A percentile compares a stretch with the other conserved stretches of the same genome.
phyloP scores from a whole-genome alignment of 1,140 invertebrate genomes.

The Pectinophora gossypiella region DNA sequence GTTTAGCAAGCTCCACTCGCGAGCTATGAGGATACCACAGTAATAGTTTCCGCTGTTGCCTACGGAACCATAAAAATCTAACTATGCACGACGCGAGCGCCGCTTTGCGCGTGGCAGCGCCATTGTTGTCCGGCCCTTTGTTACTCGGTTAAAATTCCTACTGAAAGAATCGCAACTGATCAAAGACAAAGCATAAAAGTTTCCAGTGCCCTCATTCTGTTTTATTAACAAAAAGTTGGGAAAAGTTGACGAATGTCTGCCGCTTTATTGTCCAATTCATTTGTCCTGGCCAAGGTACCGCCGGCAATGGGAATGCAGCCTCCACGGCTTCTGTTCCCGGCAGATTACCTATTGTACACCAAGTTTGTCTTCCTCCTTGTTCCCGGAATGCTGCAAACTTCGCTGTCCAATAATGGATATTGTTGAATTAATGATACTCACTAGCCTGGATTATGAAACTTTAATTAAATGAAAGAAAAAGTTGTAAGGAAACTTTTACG shows the following conservation, averaged over 20 bases:
- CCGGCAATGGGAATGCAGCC: conserved; percentile 55
- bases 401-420: conserved; percentile 19
- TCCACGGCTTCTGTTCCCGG: conserved; percentile 39
- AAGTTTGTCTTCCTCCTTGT: conserved; percentile 53
- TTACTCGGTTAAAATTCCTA: conserved; percentile 15
- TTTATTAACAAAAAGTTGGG: conserved; percentile 63
- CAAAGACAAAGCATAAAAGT: conserved; percentile 49
- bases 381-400: conserved; percentile 50
- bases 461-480: too few species aligned
- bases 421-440: neutral
- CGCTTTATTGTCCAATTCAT: conserved; percentile 64
- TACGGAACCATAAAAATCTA: neutral
- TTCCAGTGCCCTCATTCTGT: conserved; percentile 42
- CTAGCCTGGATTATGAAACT: neutral
- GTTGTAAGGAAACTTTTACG: too few species aligned
- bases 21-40: neutral
- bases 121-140: conserved; percentile 8
- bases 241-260: conserved; percentile 59
- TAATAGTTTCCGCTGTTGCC: neutral
- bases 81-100: neutral
- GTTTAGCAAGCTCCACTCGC: neutral
- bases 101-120: neutral
- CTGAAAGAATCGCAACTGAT: conserved; percentile 31
- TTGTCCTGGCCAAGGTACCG: conserved; percentile 49
- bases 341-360: conserved; percentile 50